Conservation (phyloP, 1,140 invertebrate species). For the Geopemphigus sp. region DNA sequence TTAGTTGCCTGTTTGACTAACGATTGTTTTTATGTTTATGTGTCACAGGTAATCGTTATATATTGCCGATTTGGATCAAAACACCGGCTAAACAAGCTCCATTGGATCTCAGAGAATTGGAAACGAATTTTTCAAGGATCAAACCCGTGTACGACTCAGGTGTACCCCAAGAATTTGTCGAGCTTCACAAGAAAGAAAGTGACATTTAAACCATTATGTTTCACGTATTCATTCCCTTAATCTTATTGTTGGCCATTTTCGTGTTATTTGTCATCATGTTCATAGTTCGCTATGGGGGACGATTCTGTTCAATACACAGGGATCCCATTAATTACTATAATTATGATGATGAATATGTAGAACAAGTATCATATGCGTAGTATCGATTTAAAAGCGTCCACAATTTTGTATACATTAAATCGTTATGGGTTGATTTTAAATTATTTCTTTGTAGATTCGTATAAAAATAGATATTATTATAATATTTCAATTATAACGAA, state of each 20-base stretch:
- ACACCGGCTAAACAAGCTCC: constrained; percentile 80
- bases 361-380: constrained; percentile 37
- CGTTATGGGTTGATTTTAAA: constrained; percentile 3
- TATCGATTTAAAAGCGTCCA: not conserved
- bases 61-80: constrained; percentile 76
- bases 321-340: not conserved
- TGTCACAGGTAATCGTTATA: constrained; percentile 73
- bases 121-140: constrained; percentile 56
- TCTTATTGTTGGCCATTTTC: constrained; percentile 69
- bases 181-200: constrained; percentile 76
- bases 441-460: too few species aligned
- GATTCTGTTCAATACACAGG: constrained; percentile 56
- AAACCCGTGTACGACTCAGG: constrained; percentile 54
- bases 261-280: constrained; percentile 71
- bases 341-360: not conserved
- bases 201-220: constrained; percentile 72
- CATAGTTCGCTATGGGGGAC: constrained; percentile 69
- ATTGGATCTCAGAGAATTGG: constrained; percentile 73
- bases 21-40: not conserved
- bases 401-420: not conserved
- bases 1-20: too few species aligned
- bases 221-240: constrained; percentile 71
- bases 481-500: not conserved
- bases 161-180: constrained; percentile 61
- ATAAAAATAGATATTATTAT: not conserved